These are phyloP conservation scores for Machimus rusticus DNA, from an alignment of 2,888 invertebrate species.

Conservation along the genomic window DNA sequence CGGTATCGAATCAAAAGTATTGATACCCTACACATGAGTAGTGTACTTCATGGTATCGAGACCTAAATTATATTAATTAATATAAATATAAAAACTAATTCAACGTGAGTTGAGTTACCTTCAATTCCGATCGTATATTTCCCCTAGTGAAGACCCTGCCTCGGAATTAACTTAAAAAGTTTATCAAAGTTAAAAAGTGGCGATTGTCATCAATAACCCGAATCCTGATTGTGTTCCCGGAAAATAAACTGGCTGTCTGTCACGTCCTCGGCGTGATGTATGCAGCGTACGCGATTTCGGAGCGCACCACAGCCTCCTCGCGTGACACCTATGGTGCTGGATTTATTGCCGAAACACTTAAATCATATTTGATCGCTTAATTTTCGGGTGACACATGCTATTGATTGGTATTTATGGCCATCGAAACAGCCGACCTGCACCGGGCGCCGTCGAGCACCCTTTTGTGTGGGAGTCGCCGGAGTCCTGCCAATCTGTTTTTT, in stretches of 20 bases:
- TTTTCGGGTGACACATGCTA: conserved; percentile 49
- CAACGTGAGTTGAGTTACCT: neutral
- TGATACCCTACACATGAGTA: no score
- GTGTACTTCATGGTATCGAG: no score
- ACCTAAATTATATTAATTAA: no score
- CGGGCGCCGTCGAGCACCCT: neutral
- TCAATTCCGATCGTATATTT: neutral
- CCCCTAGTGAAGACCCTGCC: neutral
- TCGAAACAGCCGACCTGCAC: neutral
- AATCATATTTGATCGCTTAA: conserved; percentile 53
- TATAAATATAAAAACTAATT: neutral
- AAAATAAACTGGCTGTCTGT: conserved; percentile 32
- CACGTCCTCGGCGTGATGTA: conserved; percentile 36
- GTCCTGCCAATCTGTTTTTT: conserved; percentile 25
- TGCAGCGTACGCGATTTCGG: neutral
- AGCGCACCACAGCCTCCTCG: neutral
- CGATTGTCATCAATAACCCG: conserved; percentile 22
- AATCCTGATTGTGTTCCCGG: neutral
- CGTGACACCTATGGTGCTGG: conserved; percentile 42
- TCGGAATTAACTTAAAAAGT: neutral
- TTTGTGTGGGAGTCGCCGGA: neutral
- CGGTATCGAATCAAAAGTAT: no score
- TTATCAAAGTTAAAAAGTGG: neutral
- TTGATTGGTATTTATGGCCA: conserved; percentile 48
- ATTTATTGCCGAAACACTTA: conserved; percentile 52